Conservation (phyloP, 2,113 vertebrate species). For the Aleadryas rufinucha region DNA sequence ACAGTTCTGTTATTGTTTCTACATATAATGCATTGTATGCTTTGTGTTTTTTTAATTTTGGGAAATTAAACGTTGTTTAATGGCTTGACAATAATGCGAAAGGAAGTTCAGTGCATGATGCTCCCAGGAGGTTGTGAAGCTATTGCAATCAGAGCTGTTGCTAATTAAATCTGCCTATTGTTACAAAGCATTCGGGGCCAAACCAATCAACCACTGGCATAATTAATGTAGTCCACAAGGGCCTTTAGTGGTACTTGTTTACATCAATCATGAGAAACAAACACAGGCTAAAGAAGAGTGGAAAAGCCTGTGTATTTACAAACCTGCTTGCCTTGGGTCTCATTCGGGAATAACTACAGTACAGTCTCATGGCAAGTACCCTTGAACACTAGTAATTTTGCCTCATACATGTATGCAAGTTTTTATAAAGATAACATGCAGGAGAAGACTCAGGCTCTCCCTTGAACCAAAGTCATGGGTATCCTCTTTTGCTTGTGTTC, state of each 20-base stretch:
- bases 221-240: background rate
- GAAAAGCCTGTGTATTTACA: background rate
- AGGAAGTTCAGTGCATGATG: background rate
- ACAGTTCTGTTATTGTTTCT: constrained; percentile 51
- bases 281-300: background rate
- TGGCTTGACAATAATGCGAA: background rate
- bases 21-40: background rate
- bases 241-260: background rate
- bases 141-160: background rate
- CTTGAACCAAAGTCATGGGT: background rate
- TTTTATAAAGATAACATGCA: background rate
- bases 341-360: background rate
- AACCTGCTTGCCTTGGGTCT: background rate
- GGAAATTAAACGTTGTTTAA: background rate
- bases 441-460: background rate
- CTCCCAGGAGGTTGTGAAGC: background rate
- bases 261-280: background rate
- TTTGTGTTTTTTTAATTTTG: constrained; percentile 1
- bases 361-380: background rate
- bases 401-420: background rate
- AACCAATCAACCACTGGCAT: background rate
- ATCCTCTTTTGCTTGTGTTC: background rate
- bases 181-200: background rate
- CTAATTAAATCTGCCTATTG: constrained; percentile 15
- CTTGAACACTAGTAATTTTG: background rate